A percentile compares a stretch with the other conserved stretches of the same genome.
Evolutionary conservation across 1,140 invertebrate genomes (phyloP).

Genomic region (Heliothis subflexa): DNA sequence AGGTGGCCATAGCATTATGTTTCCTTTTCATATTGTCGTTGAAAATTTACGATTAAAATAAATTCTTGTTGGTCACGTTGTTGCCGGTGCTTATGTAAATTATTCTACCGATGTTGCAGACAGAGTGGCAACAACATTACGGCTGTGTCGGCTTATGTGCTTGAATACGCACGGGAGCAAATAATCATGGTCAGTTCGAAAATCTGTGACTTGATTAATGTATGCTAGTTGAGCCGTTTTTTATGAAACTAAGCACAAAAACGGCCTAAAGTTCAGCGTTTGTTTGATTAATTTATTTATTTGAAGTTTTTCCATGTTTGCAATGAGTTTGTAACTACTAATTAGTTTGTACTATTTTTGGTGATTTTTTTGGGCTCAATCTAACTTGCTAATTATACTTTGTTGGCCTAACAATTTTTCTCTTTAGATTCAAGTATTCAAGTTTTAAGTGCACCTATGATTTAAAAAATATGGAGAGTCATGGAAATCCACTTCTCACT

Average conservation of each 20-base stretch:
- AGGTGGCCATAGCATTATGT: conserved; percentile 63
- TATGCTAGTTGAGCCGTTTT: background rate
- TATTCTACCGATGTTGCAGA: conserved; percentile 64
- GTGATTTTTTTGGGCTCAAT: no score
- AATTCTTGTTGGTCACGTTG: conserved; percentile 71
- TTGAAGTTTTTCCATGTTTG: background rate
- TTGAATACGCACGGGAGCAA: background rate
- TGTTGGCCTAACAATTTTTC: no score
- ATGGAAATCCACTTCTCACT: no score
- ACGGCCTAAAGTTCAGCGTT: no score
- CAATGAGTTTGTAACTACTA: no score
- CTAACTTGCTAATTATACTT: no score
- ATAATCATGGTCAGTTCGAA: no score
- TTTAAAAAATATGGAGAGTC: no score
- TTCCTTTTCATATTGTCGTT: conserved; percentile 66
- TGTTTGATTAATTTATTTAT: background rate
- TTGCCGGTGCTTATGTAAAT: conserved; percentile 71
- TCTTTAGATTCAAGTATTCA: no score
- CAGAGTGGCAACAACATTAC: conserved; percentile 72
- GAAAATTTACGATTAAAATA: conserved; percentile 70
- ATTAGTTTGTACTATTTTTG: no score
- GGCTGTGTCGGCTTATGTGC: conserved; percentile 27
- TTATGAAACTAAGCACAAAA: no score
- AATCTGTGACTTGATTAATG: background rate
- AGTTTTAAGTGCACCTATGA: no score